Conservation (phyloP, 2,113 vertebrate genomes). For the Laticauda colubrina region DNA sequence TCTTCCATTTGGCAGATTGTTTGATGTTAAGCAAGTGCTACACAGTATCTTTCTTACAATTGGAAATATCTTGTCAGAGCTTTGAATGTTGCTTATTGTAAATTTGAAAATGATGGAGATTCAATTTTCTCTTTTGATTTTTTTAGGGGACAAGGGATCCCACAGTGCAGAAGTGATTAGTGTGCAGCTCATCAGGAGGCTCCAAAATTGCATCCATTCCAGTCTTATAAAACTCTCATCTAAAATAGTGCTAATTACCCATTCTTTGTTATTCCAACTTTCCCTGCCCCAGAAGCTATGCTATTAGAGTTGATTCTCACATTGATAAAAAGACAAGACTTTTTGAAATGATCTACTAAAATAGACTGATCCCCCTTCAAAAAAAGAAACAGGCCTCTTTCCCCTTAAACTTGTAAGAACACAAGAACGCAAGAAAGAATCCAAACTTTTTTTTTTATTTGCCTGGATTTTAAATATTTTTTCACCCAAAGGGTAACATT, state of each 20-base stretch:
- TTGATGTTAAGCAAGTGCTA: conserved; percentile 20
- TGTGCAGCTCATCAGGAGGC: not conserved
- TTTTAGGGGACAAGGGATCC: not conserved
- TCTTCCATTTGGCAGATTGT: conserved; percentile 33
- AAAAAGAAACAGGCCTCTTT: not conserved
- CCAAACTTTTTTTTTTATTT: not conserved
- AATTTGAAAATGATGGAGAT: conserved; percentile 24
- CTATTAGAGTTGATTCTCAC: not conserved
- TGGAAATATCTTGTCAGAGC: conserved; percentile 14
- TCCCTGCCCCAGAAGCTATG: not conserved
- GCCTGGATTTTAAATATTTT: not conserved
- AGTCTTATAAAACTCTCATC: accelerated
- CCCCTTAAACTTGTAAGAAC: not conserved
- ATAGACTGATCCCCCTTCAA: not conserved
- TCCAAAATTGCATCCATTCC: not conserved
- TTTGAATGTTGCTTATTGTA: conserved; percentile 25
- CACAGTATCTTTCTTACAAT: conserved; percentile 41
- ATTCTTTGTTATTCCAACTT: not conserved
- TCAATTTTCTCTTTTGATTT: conserved; percentile 21
- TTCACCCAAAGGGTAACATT: not conserved
- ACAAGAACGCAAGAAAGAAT: not conserved
- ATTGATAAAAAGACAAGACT: not conserved
- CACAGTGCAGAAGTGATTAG: not conserved
- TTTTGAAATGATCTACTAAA: not conserved
- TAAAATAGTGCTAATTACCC: not conserved